These are phyloP conservation scores for Cryptops parisi DNA, from an alignment of 2,888 invertebrate genomes.

Conservation along the genomic window DNA sequence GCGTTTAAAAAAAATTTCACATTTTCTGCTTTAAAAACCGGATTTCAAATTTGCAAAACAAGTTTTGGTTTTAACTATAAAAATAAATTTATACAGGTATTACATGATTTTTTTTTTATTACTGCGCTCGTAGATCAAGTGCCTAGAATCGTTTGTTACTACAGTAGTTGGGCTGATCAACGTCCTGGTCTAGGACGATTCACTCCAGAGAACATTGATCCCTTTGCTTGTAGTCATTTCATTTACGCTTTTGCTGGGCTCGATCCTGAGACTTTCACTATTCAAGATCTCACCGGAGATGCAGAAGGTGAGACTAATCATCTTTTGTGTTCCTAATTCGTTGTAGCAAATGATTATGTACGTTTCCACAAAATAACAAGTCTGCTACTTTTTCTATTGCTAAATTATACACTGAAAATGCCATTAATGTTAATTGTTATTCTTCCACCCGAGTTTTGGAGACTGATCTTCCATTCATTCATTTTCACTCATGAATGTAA, in stretches of 20 bases:
- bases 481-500: too few species aligned
- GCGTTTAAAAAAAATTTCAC: too few species aligned
- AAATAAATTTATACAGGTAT: neutral
- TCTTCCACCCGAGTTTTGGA: too few species aligned
- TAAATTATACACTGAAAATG: too few species aligned
- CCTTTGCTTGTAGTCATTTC: constrained; percentile 17
- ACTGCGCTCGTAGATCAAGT: neutral
- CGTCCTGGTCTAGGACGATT: constrained; percentile 14
- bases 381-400: too few species aligned
- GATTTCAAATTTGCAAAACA: neutral
- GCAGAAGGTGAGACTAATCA: constrained; percentile 11
- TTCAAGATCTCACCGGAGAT: constrained; percentile 10
- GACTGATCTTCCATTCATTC: too few species aligned
- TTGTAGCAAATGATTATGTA: too few species aligned
- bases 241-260: constrained; percentile 18
- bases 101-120: too few species aligned
- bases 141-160: constrained; percentile 17
- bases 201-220: constrained; percentile 13
- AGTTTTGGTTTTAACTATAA: neutral
- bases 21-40: too few species aligned
- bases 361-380: too few species aligned
- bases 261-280: constrained; percentile 13
- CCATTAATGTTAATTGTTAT: too few species aligned
- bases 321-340: too few species aligned
- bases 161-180: constrained; percentile 14